phyloP scores from a whole-genome alignment of 2,113 vertebrate species.

The Capreolus pygargus region DNA sequence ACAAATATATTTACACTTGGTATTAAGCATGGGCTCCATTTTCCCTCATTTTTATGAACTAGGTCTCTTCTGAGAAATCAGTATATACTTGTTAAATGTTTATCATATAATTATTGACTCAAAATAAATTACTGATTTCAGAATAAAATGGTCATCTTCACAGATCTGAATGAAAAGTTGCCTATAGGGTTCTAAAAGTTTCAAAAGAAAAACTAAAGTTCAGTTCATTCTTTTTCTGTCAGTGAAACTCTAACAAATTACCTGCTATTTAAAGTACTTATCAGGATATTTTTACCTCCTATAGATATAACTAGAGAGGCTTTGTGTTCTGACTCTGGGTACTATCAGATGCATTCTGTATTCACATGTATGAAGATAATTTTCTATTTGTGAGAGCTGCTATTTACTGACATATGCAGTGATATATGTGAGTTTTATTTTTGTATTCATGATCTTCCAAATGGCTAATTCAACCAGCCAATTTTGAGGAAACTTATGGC shows the following conservation, averaged over 20 bases:
- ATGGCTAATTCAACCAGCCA: background rate
- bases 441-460: background rate
- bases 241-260: conserved; percentile 2
- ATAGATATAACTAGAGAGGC: background rate
- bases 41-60: conserved; percentile 26
- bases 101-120: background rate
- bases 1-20: background rate
- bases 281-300: background rate
- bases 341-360: background rate
- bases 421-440: background rate
- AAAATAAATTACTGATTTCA: conserved; percentile 46
- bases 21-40: background rate
- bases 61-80: background rate
- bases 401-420: background rate
- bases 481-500: conserved; percentile 22
- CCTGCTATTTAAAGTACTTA: background rate
- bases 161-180: background rate
- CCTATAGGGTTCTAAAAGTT: background rate
- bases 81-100: background rate
- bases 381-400: background rate
- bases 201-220: background rate
- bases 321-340: background rate
- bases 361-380: background rate
- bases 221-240: background rate
- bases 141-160: background rate